Evolutionary conservation across 2,797 vertebrate species (phyloP), one percentile per base, ranked within the genome.

Genomic region (Crocodylus rhombifer): DNA sequence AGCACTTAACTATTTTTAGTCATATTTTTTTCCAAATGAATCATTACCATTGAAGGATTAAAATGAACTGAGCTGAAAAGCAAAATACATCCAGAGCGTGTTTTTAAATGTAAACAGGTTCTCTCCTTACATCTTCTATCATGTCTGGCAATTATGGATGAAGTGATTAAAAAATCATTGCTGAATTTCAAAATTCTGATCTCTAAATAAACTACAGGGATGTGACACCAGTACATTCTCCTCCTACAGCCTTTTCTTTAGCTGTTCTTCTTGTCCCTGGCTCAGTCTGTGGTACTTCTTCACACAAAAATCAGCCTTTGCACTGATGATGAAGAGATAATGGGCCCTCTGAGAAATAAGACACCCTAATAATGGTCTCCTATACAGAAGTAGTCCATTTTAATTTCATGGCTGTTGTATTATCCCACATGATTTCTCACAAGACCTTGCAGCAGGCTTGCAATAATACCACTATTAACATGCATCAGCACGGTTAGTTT

Each of bases 371-470:
- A 95, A 96, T 83, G 80, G 87, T 77, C 78, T 56, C 25, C 75
- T 85, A 69, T 88, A 62, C 95, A 95, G 64, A 91, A 95, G 80
- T 4, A 94, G 92, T 96, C 95, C 62, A 86, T 95, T 97, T 93
- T 91, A 90, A 97, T 97, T 96, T 96, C 96, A 96, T 97, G 96
- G 84, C 86, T 91, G 85, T 71, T 96, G 89, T 89, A 86, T 96
- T 95, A 95, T 91, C 81, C 64, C 90, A 73, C 78, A 65, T 60
- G 89, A 93, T 91, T 97, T 96, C 91, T 94, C 92, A 88, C 82
- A 82, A 94, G 89, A 93, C 74, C 6, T 82, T 95, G 88, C 86
- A 91, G 78, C 84, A 89, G 15, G 17, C 89, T 95, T 93, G 94
- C 84, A 91, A 63, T 64, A 95, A 89, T 80, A 82, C 69, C 83